Percentiles rank a stretch among this genome's conserved stretches.
phyloP scores from a whole-genome alignment of 2,888 invertebrate genomes.

The Eulithis prunata region DNA sequence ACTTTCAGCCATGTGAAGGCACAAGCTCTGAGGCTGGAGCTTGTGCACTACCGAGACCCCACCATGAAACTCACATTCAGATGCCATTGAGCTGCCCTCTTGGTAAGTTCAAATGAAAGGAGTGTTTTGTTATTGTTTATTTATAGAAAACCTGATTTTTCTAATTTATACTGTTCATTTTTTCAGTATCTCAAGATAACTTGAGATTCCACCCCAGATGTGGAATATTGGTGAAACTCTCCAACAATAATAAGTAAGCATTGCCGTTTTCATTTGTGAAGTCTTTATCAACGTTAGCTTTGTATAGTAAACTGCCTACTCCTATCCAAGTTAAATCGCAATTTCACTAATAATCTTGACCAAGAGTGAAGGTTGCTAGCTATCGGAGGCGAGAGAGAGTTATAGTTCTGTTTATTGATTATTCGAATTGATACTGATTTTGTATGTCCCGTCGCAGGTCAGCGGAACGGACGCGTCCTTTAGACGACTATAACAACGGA shows the following conservation, averaged over 20 bases:
- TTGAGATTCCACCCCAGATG: slow-evolving; percentile 94
- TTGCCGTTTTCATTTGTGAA: neutral
- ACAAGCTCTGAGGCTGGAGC: slow-evolving; percentile 30
- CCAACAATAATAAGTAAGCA: slow-evolving; percentile 87
- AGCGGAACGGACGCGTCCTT: slow-evolving; percentile 93
- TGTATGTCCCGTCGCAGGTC: slow-evolving; percentile 77
- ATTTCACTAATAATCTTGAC: too few relatives aligned
- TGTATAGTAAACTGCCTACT: too few relatives aligned
- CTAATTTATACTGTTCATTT: slow-evolving; percentile 13
- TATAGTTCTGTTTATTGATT: neutral
- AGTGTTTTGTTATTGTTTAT: neutral
- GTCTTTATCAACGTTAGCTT: too few relatives aligned
- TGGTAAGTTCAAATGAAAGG: slow-evolving; percentile 22
- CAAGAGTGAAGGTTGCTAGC: too few relatives aligned
- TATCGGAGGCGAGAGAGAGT: too few relatives aligned
- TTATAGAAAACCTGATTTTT: neutral
- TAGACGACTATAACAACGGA: slow-evolving; percentile 98
- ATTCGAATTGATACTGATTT: neutral
- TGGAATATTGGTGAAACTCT: slow-evolving; percentile 93
- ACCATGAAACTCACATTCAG: slow-evolving; percentile 27
- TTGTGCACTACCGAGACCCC: slow-evolving; percentile 15
- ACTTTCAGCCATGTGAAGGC: slow-evolving; percentile 24
- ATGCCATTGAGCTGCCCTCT: slow-evolving; percentile 31
- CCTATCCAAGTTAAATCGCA: too few relatives aligned
- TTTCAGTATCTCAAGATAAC: slow-evolving; percentile 82